phyloP scores from a whole-genome alignment of 2,888 invertebrate genomes.

The Tachina lurida region DNA sequence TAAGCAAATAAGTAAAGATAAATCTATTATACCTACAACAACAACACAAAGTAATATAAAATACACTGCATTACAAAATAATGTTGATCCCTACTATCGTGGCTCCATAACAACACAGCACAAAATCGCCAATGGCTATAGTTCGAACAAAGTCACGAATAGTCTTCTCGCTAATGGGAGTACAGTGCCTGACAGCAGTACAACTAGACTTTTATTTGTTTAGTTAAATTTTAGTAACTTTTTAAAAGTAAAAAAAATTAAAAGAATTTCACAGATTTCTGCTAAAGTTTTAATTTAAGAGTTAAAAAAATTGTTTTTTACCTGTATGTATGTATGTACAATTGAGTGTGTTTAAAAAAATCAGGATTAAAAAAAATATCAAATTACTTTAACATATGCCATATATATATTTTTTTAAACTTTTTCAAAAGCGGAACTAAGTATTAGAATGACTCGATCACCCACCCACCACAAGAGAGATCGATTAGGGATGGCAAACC shows the following conservation, averaged over 20 bases:
- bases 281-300: slow-evolving; percentile 31
- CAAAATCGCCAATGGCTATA: slow-evolving; percentile 72
- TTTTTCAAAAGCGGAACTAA: slow-evolving; percentile 4
- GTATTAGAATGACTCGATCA: too few species aligned
- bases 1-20: slow-evolving; percentile 87
- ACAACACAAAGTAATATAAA: slow-evolving; percentile 81
- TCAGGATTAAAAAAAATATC: neutral
- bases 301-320: slow-evolving; percentile 18
- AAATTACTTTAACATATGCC: neutral
- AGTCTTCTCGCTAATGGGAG: slow-evolving; percentile 80
- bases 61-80: slow-evolving; percentile 78
- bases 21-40: slow-evolving; percentile 85
- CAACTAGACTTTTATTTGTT: slow-evolving; percentile 81
- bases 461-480: too few species aligned
- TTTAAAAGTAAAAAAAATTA: slow-evolving; percentile 24
- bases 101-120: slow-evolving; percentile 74
- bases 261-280: neutral
- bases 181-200: slow-evolving; percentile 77
- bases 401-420: slow-evolving; percentile 20
- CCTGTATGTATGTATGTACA: neutral
- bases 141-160: slow-evolving; percentile 74
- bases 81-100: slow-evolving; percentile 77
- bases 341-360: neutral
- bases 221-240: slow-evolving; percentile 73
- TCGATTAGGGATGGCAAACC: too few species aligned